Conservation (phyloP, 2,888 invertebrate genomes). For the Coremacera marginata region DNA sequence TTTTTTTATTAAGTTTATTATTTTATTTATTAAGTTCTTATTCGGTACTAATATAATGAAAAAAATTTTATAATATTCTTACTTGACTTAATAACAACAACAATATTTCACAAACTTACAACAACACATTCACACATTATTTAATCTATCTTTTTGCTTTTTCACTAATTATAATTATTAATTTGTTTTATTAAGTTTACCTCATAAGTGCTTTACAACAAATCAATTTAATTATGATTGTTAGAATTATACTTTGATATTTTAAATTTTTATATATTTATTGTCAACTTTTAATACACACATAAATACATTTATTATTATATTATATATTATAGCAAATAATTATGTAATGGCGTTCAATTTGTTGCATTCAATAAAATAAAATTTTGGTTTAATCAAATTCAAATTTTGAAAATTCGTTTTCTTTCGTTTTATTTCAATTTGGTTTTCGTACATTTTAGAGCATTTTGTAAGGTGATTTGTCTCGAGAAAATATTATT, state of each 20-base stretch:
- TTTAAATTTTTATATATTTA: constrained; percentile 40
- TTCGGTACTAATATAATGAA: too few species aligned
- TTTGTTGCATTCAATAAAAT: constrained; percentile 62
- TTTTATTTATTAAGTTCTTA: too few species aligned
- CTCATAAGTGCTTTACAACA: constrained; percentile 9
- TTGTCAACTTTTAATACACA: constrained; percentile 40
- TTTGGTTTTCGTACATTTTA: too few species aligned
- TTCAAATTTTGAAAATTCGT: constrained; percentile 21
- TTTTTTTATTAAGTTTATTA: too few species aligned
- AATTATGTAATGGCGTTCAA: constrained; percentile 58
- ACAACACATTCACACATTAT: neutral
- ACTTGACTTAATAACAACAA: too few species aligned
- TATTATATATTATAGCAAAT: constrained; percentile 8
- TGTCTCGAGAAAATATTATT: too few species aligned
- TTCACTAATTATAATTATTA: constrained; percentile 4
- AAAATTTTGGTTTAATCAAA: constrained; percentile 59
- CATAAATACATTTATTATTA: constrained; percentile 47
- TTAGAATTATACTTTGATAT: constrained; percentile 51
- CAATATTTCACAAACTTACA: too few species aligned
- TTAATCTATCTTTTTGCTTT: neutral
- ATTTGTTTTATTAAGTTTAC: constrained; percentile 15
- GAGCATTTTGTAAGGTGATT: too few species aligned
- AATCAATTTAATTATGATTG: constrained; percentile 30
- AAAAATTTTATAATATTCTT: too few species aligned
- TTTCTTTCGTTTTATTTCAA: constrained; percentile 17